Evolutionary conservation across 2,888 invertebrate genomes (phyloP).

Genomic region (Melikaiella ostensackeni): DNA sequence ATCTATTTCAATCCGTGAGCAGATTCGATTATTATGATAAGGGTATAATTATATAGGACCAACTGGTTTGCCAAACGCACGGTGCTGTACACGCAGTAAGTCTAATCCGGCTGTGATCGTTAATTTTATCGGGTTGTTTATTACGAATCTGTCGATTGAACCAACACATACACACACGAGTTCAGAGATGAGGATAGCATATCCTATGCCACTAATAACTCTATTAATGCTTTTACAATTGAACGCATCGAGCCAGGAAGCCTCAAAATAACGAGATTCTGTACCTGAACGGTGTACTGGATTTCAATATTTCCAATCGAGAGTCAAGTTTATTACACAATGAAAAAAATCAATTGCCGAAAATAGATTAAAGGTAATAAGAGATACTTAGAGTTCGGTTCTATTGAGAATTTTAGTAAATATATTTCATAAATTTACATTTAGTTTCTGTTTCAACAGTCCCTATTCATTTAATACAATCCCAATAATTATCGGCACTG

Average conservation of each 20-base stretch:
- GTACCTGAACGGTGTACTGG: not conserved
- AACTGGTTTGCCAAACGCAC: slow-evolving; percentile 21
- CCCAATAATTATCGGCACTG: too few species aligned
- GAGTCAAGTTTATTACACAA: not conserved
- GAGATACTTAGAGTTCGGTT: not conserved
- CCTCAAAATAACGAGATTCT: not conserved
- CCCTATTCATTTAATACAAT: too few species aligned
- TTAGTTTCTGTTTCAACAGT: too few species aligned
- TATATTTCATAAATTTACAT: too few species aligned
- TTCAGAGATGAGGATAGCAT: not conserved
- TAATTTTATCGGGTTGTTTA: slow-evolving; percentile 27
- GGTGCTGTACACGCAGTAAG: not conserved
- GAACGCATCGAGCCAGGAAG: not conserved
- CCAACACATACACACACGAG: not conserved
- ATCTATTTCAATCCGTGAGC: slow-evolving; percentile 33
- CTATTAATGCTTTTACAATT: slow-evolving; percentile 60
- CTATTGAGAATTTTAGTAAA: too few species aligned
- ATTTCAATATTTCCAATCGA: not conserved
- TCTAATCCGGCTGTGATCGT: slow-evolving; percentile 19
- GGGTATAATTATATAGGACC: slow-evolving; percentile 20
- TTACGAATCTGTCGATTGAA: slow-evolving; percentile 12
- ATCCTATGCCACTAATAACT: slow-evolving; percentile 46
- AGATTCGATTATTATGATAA: slow-evolving; percentile 36
- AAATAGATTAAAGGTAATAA: not conserved
- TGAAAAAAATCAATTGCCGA: not conserved